These are phyloP conservation scores for Chymomyza amoena DNA, from an alignment of 2,888 invertebrate genomes.

Conservation along the genomic window DNA sequence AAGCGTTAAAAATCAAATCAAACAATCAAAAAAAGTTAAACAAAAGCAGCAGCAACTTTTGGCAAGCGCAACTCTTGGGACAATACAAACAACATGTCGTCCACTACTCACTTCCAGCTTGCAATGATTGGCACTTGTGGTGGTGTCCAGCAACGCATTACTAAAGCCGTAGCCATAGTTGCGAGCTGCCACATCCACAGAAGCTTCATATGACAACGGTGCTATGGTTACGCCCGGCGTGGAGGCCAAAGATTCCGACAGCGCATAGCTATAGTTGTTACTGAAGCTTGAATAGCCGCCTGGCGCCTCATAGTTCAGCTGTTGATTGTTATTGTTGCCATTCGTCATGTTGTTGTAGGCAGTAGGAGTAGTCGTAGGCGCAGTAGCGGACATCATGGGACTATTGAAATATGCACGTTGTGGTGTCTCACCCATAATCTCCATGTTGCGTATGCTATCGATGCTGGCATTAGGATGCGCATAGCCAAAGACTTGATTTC, in stretches of 20 bases:
- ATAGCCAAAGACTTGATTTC: constrained; percentile 6
- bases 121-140: background rate
- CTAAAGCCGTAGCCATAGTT: background rate
- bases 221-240: constrained; percentile 73
- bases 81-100: background rate
- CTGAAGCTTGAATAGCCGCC: constrained; percentile 46
- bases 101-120: constrained; percentile 1
- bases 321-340: constrained; percentile 2
- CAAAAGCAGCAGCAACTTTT: constrained; percentile 16
- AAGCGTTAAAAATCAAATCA: constrained; percentile 35
- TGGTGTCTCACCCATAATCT: constrained; percentile 39
- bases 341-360: constrained; percentile 25
- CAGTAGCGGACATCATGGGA: constrained; percentile 41
- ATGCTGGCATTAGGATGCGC: constrained; percentile 49
- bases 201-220: background rate
- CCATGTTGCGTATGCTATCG: constrained; percentile 67
- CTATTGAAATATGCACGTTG: constrained; percentile 40
- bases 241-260: constrained; percentile 70
- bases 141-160: background rate
- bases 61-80: background rate
- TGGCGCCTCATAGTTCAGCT: constrained; percentile 28
- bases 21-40: constrained; percentile 15
- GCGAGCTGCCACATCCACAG: background rate
- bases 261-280: constrained; percentile 63
- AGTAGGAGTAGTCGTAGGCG: background rate